Conservation (phyloP, 2,113 vertebrate species). For the Sander lucioperca region DNA sequence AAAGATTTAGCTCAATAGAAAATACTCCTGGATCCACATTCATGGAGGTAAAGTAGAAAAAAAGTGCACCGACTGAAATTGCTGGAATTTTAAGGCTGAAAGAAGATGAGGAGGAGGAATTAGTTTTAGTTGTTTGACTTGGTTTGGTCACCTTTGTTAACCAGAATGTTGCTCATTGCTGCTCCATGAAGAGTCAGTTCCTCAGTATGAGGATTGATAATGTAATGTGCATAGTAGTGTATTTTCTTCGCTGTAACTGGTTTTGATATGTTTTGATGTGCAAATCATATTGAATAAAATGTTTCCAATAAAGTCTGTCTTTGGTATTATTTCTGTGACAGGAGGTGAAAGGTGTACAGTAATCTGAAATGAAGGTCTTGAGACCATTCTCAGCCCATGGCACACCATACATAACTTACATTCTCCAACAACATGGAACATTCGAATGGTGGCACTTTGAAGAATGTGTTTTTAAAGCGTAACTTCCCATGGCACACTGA, state of each 20-base stretch:
- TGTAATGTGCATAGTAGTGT: conserved; percentile 60
- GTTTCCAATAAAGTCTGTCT: conserved; percentile 62
- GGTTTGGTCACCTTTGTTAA: conserved; percentile 19
- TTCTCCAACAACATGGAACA: too few relatives aligned
- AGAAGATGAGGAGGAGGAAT: not conserved
- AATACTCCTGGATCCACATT: conserved; percentile 51
- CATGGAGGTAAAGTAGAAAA: conserved; percentile 34
- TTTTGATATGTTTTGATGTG: conserved; percentile 88
- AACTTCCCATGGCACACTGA: too few relatives aligned
- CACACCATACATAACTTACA: too few relatives aligned
- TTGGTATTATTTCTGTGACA: not conserved
- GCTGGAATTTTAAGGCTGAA: conserved; percentile 16
- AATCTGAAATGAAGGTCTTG: not conserved
- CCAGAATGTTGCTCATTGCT: conserved; percentile 38
- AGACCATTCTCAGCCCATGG: not conserved
- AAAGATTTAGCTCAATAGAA: conserved; percentile 43
- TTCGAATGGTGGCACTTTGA: too few relatives aligned
- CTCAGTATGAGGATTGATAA: conserved; percentile 52
- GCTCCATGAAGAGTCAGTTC: conserved; percentile 50
- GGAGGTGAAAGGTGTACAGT: not conserved
- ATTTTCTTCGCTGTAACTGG: conserved; percentile 71
- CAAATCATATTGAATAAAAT: conserved; percentile 81
- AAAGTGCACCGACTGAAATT: conserved; percentile 29
- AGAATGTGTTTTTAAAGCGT: too few relatives aligned
- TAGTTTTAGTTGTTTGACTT: not conserved